These are phyloP conservation scores for Brachionichthys hirsutus DNA, from an alignment of 2,113 vertebrate genomes.

Conservation along the genomic window DNA sequence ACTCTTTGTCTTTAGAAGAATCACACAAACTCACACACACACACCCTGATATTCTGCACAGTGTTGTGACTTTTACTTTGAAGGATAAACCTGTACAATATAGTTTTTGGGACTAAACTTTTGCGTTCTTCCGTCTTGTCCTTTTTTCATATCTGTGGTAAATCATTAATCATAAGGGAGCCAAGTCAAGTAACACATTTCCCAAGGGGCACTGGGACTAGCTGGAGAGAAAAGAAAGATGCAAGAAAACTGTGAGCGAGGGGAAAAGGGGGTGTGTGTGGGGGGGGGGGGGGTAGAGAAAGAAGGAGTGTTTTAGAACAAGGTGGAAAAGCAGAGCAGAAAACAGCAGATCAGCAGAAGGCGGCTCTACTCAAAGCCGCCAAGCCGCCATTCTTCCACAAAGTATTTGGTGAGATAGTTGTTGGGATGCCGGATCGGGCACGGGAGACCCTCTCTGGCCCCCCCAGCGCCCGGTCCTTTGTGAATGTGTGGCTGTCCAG, in stretches of 20 bases:
- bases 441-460: slow-evolving; percentile 46
- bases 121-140: slow-evolving; percentile 41
- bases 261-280: slow-evolving; percentile 7
- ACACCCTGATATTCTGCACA: background rate
- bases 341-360: slow-evolving; percentile 40
- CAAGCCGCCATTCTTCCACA: slow-evolving; percentile 48
- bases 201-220: slow-evolving; percentile 49
- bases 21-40: slow-evolving; percentile 17
- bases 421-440: slow-evolving; percentile 66
- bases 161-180: slow-evolving; percentile 74
- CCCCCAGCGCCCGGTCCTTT: slow-evolving; percentile 53
- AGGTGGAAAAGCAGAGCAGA: slow-evolving; percentile 42
- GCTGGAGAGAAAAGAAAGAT: slow-evolving; percentile 25
- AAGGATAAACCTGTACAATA: slow-evolving; percentile 9
- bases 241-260: slow-evolving; percentile 14
- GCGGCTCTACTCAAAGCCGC: slow-evolving; percentile 31
- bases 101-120: slow-evolving; percentile 38
- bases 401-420: slow-evolving; percentile 61
- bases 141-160: slow-evolving; percentile 52
- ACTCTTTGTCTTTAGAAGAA: slow-evolving; percentile 51
- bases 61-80: slow-evolving; percentile 2
- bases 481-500: slow-evolving; percentile 50
- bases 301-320: slow-evolving; percentile 21
- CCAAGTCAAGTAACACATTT: slow-evolving; percentile 61
- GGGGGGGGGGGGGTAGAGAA: too few relatives aligned